Percentiles rank a stretch among this genome's conserved stretches.
These are phyloP conservation scores for Cremastobaeus sp. DNA, from an alignment of 2,888 invertebrate genomes.

Conservation along the genomic window DNA sequence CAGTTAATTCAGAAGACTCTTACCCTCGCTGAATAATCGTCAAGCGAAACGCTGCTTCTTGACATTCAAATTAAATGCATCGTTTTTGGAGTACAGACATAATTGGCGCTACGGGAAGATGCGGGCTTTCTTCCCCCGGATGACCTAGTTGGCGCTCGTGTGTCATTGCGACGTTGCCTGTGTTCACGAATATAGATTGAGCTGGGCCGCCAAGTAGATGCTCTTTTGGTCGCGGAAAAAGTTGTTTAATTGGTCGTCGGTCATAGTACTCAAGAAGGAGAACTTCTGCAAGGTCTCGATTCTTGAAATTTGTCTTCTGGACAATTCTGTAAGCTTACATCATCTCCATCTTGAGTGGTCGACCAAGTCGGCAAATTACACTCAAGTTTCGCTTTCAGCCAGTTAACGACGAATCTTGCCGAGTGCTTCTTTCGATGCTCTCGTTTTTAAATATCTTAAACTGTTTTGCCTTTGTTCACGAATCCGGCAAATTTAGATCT, in stretches of 20 bases:
- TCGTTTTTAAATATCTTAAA: neutral
- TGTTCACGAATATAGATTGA: conserved; percentile 25
- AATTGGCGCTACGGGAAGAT: conserved; percentile 33
- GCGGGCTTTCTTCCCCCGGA: conserved; percentile 16
- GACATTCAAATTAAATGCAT: conserved; percentile 70
- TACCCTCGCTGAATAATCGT: conserved; percentile 71
- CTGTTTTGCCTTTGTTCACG: conserved; percentile 1
- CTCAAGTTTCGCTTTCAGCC: neutral
- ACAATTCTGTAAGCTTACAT: conserved; percentile 12
- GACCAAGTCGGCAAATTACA: conserved; percentile 23
- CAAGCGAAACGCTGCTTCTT: conserved; percentile 65
- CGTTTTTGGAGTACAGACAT: conserved; percentile 57
- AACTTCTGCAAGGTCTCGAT: neutral
- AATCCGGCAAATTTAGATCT: neutral
- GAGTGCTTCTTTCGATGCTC: conserved; percentile 1
- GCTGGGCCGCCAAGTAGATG: neutral
- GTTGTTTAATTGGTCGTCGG: conserved; percentile 46
- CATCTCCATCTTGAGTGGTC: conserved; percentile 20
- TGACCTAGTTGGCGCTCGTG: conserved; percentile 37
- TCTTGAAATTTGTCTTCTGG: conserved; percentile 17
- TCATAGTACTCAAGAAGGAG: conserved; percentile 15
- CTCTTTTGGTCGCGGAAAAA: conserved; percentile 3
- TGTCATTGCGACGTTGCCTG: conserved; percentile 15
- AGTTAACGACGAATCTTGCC: conserved; percentile 4
- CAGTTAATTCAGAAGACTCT: conserved; percentile 72